Conservation (phyloP, 2,113 vertebrate genomes). For the Pomatostomus ruficeps region DNA sequence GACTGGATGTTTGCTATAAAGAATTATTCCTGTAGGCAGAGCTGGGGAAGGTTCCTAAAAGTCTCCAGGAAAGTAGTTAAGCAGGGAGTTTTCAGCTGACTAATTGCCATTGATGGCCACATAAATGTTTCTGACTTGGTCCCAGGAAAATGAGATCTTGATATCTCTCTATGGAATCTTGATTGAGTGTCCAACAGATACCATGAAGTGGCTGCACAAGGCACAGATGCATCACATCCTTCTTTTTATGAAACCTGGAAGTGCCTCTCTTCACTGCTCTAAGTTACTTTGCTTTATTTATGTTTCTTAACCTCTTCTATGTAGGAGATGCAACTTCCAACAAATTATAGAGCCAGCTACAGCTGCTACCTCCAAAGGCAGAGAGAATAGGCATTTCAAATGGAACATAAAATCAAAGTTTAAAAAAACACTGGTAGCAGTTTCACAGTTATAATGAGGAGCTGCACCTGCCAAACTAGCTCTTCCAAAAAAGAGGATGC, state of each 20-base stretch:
- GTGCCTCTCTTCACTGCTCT: not conserved
- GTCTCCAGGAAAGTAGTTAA: not conserved
- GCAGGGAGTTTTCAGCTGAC: not conserved
- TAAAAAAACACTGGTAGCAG: not conserved
- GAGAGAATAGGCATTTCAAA: not conserved
- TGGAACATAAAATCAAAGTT: not conserved
- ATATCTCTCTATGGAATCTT: not conserved
- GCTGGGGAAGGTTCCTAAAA: not conserved
- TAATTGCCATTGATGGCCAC: not conserved
- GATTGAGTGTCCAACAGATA: not conserved
- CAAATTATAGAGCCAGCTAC: not conserved
- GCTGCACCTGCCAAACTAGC: not conserved
- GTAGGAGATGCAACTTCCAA: not conserved
- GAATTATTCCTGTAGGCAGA: not conserved
- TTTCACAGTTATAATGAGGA: not conserved
- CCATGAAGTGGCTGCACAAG: not conserved
- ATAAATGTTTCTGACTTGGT: not conserved
- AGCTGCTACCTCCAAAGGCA: constrained; percentile 16
- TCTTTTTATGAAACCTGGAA: not conserved
- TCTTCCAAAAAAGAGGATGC: not conserved
- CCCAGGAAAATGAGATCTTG: not conserved
- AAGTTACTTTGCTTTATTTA: not conserved
- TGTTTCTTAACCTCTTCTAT: not conserved
- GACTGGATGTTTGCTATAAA: not conserved
- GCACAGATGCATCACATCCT: not conserved